Conservation (phyloP, 2,113 vertebrate species). For the Mellivora capensis region DNA sequence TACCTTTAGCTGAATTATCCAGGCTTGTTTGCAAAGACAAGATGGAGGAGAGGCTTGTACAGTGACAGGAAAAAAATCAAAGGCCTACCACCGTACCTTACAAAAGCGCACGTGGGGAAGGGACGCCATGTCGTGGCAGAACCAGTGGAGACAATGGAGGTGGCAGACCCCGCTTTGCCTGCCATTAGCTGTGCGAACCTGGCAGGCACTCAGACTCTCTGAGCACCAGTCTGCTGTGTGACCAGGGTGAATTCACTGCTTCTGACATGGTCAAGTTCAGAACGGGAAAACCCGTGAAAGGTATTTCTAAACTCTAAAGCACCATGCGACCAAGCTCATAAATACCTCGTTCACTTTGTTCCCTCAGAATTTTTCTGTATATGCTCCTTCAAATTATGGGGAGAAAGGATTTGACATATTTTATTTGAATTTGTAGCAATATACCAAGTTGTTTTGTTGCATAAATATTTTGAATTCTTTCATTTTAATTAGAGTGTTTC, state of each 20-base stretch:
- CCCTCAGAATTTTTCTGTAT: not conserved
- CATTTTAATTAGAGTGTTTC: not conserved
- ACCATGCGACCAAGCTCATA: not conserved
- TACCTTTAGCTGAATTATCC: not conserved
- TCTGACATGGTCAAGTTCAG: not conserved
- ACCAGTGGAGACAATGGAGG: not conserved
- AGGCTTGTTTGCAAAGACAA: not conserved
- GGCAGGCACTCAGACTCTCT: not conserved
- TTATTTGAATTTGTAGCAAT: not conserved
- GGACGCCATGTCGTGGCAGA: not conserved
- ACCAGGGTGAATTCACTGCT: not conserved
- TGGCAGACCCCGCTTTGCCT: not conserved
- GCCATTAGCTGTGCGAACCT: not conserved
- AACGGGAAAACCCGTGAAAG: not conserved
- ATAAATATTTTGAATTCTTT: not conserved
- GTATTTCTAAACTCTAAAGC: not conserved
- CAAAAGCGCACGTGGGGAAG: not conserved
- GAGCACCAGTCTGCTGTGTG: not conserved
- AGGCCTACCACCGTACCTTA: not conserved
- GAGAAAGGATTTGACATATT: not conserved
- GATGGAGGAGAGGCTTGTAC: not conserved
- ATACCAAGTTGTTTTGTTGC: not conserved
- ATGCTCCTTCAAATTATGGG: not conserved
- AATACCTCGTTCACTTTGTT: not conserved
- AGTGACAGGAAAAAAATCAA: not conserved